These are phyloP conservation scores for Falco novaeseelandiae DNA, from an alignment of 2,797 vertebrate genomes.

Conservation along the genomic window DNA sequence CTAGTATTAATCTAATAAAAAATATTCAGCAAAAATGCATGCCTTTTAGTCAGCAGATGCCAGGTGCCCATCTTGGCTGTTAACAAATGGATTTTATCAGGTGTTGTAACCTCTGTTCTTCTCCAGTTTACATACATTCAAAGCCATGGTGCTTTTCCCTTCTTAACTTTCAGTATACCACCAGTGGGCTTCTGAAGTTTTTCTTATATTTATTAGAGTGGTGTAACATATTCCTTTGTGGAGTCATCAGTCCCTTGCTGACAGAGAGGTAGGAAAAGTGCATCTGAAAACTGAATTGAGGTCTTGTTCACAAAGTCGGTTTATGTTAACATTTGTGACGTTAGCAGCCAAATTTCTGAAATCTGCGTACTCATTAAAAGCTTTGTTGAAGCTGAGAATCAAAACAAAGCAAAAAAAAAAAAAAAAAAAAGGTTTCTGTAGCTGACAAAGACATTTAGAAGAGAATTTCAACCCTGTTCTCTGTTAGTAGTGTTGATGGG, in stretches of 20 bases:
- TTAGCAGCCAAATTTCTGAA: neutral
- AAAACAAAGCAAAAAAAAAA: neutral
- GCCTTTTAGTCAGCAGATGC: neutral
- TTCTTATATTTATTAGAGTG: neutral
- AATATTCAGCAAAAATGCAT: neutral
- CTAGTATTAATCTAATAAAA: neutral
- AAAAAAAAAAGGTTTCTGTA: neutral
- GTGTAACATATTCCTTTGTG: neutral
- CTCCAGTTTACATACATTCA: neutral
- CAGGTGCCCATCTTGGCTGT: too few species aligned
- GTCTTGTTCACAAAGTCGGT: neutral
- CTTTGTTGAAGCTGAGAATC: neutral
- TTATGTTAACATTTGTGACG: neutral
- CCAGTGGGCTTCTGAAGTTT: too few species aligned
- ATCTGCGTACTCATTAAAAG: neutral
- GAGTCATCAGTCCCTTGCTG: neutral
- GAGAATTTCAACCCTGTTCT: neutral
- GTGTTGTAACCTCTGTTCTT: neutral
- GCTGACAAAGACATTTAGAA: neutral
- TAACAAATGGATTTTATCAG: neutral
- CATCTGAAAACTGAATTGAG: neutral
- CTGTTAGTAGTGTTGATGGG: neutral
- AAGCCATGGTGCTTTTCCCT: neutral
- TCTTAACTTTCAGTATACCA: neutral
- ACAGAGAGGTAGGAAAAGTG: neutral